Evolutionary conservation across 2,113 vertebrate species (phyloP), one percentile per base, ranked within the genome.

Genomic region (Ciconia maguari): DNA sequence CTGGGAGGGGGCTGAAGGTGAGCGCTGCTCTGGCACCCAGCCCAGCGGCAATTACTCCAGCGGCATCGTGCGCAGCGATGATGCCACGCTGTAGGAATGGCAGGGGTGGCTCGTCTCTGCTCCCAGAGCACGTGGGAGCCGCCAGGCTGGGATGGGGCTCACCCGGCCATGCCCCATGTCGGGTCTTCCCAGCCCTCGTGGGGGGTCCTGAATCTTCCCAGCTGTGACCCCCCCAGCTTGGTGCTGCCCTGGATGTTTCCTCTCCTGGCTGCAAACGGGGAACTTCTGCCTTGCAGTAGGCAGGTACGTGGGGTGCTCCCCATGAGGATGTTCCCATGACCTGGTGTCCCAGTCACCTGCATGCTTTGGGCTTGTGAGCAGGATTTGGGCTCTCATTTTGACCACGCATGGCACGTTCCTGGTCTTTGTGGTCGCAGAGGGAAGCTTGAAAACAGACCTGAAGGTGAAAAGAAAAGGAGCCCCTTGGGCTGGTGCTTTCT

Each of bases 1-100:
- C 36, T 0, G 22, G 49, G 38, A 42, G 77, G 30, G 69, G 21
- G 62, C 57, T 49, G 83, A n/a, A 44, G 52, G 87, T 60, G 0
- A 54, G 72, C 2, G 3, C 90, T 38, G 82, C 58, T 38, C 86
- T 97, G 96, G 96, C 94, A 62, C 58, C 52, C 66, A 16, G 86
- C 96, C 96, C 54, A 11, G 79, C 9, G 1, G 90, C 75, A 82
- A 81, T 96, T 54, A 68, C 75, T 90, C 20, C 54, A 11, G 76
- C 29, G 1, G 76, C 83, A 20, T 3, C 6, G 19, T 19, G 94
- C 2, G 26, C 83, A 20, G 75, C 3, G 69, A 83, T 89, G 94
- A 96, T 95, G 93, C 79, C 89, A 95, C 5, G 12, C 91, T 26
- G 80, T 86, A 89, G 94, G 95, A 94, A 96, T 89, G 93, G 96